Evolutionary conservation across 1,140 invertebrate genomes (phyloP).

Genomic region (Sarcophaga peregrina): DNA sequence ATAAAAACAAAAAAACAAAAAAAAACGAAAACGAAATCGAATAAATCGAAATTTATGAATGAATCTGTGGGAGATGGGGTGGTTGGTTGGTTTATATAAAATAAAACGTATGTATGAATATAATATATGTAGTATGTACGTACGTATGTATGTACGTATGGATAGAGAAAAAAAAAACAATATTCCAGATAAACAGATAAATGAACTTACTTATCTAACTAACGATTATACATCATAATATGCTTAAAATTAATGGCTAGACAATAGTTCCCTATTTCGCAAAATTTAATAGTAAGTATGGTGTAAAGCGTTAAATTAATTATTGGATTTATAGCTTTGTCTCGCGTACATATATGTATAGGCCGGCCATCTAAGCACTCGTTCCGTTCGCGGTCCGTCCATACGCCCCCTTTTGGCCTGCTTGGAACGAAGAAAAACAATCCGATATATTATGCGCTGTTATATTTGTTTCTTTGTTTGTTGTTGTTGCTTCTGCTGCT

Average conservation of each 20-base stretch:
- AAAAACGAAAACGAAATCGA: background rate
- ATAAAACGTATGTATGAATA: background rate
- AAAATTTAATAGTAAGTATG: slow-evolving; percentile 7
- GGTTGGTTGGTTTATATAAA: no score
- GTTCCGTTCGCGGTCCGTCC: background rate
- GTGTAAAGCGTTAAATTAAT: background rate
- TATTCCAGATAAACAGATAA: no score
- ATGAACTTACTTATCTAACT: slow-evolving; percentile 28
- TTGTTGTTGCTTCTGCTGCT: slow-evolving; percentile 6
- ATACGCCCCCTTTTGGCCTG: background rate
- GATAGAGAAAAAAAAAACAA: background rate
- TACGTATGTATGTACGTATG: background rate
- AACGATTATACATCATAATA: slow-evolving; percentile 27
- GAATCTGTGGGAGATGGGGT: no score
- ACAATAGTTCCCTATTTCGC: slow-evolving; percentile 45
- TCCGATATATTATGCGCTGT: slow-evolving; percentile 16
- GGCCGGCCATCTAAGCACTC: no score
- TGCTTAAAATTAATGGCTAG: slow-evolving; percentile 44
- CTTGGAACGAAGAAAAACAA: background rate
- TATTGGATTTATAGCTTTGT: background rate
- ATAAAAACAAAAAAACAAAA: background rate
- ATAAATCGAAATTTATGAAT: background rate
- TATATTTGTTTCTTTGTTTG: background rate
- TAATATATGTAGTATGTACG: background rate
- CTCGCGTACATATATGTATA: background rate